Evolutionary conservation across 2,797 vertebrate species (phyloP).

Genomic region (Lacerta bilineata): DNA sequence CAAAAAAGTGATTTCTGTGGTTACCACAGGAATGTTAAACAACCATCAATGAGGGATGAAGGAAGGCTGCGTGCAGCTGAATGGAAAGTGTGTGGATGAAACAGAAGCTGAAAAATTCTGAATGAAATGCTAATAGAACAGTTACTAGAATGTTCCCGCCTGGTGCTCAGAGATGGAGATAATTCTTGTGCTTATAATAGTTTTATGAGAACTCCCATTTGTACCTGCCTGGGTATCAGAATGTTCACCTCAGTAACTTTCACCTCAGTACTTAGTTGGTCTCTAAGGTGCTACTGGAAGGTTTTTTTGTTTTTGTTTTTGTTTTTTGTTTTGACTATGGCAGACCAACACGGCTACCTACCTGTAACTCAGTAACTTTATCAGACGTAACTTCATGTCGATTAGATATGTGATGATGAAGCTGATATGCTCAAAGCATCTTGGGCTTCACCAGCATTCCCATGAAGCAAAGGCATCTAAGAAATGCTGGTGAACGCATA

Average conservation of each 20-base stretch:
- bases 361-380: not conserved
- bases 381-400: not conserved
- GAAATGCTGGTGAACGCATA: not conserved
- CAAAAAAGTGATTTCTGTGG: not conserved
- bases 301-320: no score
- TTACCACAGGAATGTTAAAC: slow-evolving; percentile 9
- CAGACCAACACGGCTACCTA: no score
- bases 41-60: not conserved
- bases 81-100: not conserved
- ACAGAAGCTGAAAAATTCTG: slow-evolving; percentile 19
- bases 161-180: not conserved
- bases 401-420: not conserved
- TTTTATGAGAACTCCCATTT: not conserved
- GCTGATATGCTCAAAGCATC: not conserved
- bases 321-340: no score
- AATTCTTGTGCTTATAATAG: not conserved
- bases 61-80: not conserved
- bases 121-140: not conserved
- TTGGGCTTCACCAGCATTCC: not conserved
- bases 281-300: no score
- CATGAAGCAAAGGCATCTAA: not conserved
- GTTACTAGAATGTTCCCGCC: not conserved
- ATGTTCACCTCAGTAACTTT: not conserved
- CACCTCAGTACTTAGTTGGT: no score
- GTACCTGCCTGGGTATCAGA: not conserved